Conservation (phyloP, 2,888 invertebrate species). For the Augiades crinisus region DNA sequence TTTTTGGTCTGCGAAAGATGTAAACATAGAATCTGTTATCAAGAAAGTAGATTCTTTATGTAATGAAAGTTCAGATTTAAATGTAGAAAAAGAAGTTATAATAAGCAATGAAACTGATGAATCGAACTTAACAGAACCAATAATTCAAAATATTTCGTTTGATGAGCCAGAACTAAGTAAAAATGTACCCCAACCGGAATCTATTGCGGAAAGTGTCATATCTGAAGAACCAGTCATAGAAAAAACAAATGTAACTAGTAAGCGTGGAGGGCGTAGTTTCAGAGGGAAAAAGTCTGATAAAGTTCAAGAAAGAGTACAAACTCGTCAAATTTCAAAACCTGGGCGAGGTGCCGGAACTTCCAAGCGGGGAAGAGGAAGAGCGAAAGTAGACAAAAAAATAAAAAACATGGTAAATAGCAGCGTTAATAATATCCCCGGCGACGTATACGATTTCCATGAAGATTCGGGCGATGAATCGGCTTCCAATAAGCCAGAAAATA, state of each 20-base stretch:
- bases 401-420: slow-evolving; percentile 70
- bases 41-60: slow-evolving; percentile 88
- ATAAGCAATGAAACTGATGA: slow-evolving; percentile 27
- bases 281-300: slow-evolving; percentile 70
- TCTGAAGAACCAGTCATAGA: slow-evolving; percentile 41
- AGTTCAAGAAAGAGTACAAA: slow-evolving; percentile 64
- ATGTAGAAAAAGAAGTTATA: slow-evolving; percentile 36
- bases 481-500: slow-evolving; percentile 71
- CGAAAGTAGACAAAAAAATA: slow-evolving; percentile 77
- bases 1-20: slow-evolving; percentile 89
- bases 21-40: slow-evolving; percentile 91
- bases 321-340: slow-evolving; percentile 70
- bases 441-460: slow-evolving; percentile 95
- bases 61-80: slow-evolving; percentile 56
- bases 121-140: slow-evolving; percentile 18
- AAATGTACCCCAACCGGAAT: slow-evolving; percentile 1
- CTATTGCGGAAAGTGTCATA: slow-evolving; percentile 32
- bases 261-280: slow-evolving; percentile 64
- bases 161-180: slow-evolving; percentile 12
- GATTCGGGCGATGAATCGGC: slow-evolving; percentile 90
- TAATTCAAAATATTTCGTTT: slow-evolving; percentile 6
- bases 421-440: slow-evolving; percentile 84
- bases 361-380: slow-evolving; percentile 76
- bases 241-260: slow-evolving; percentile 43
- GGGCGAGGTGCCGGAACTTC: slow-evolving; percentile 57